Conservation (phyloP, 2,888 invertebrate genomes). For the Onchidella celtica region DNA sequence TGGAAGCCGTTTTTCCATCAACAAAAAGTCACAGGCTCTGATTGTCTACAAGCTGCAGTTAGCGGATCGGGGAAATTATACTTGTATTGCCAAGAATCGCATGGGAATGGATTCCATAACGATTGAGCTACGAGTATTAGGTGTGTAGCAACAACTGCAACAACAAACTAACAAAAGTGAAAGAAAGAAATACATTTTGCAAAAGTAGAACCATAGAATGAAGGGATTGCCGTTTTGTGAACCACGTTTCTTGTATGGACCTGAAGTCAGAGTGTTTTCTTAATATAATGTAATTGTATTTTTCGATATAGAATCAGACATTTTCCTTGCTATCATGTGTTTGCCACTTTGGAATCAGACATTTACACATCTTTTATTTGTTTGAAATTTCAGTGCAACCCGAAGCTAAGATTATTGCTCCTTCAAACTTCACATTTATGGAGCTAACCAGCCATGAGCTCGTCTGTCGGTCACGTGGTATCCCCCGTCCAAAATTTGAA, state of each 20-base stretch:
- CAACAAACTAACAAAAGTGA: background rate
- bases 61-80: slow-evolving; percentile 19
- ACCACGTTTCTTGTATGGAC: no score
- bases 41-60: background rate
- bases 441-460: slow-evolving; percentile 28
- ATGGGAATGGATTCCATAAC: slow-evolving; percentile 2
- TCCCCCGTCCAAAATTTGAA: slow-evolving; percentile 10
- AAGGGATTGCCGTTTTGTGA: no score
- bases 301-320: no score
- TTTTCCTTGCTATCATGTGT: no score
- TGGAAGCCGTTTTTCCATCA: slow-evolving; percentile 28
- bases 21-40: background rate
- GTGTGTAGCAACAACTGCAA: background rate
- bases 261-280: no score
- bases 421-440: slow-evolving; percentile 18
- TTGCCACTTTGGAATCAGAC: no score
- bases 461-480: slow-evolving; percentile 31
- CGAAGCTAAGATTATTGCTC: slow-evolving; percentile 14
- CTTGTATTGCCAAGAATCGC: slow-evolving; percentile 29
- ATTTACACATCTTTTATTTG: no score
- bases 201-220: background rate
- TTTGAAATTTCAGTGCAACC: slow-evolving; percentile 14
- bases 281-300: no score
- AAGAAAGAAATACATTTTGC: background rate
- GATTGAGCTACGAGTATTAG: background rate